phyloP scores from a whole-genome alignment of 2,797 vertebrate genomes.

The Yasuhikotakia modesta region DNA sequence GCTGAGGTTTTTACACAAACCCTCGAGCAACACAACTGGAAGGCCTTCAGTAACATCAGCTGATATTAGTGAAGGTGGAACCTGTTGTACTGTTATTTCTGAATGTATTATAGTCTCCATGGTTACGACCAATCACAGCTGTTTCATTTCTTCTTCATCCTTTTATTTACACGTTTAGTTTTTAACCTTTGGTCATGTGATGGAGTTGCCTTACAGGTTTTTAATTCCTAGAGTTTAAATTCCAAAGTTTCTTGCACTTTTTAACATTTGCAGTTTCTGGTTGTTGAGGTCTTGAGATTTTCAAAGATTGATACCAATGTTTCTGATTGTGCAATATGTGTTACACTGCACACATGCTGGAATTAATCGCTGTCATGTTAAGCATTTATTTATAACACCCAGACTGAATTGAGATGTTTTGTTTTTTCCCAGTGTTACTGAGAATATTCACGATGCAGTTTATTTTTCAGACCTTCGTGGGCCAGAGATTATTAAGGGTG shows the following conservation, averaged over 20 bases:
- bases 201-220: constrained; percentile 16
- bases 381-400: not conserved
- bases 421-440: not conserved
- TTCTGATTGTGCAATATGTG: constrained; percentile 56
- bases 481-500: constrained; percentile 13
- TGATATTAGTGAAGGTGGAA: too few relatives aligned
- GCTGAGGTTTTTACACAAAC: not conserved
- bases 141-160: not conserved
- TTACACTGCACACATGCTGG: constrained; percentile 26
- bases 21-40: constrained; percentile 14
- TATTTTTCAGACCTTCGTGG: not conserved
- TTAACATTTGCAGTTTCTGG: constrained; percentile 40
- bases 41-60: not conserved
- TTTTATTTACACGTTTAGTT: constrained; percentile 16
- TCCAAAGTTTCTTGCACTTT: constrained; percentile 60
- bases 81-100: constrained; percentile 10
- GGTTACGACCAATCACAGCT: not conserved
- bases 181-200: constrained; percentile 51
- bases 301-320: constrained; percentile 49
- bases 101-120: constrained; percentile 12
- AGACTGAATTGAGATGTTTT: not conserved
- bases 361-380: constrained; percentile 2
- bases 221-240: constrained; percentile 34
- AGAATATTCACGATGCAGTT: not conserved
- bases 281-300: constrained; percentile 44